phyloP scores from a whole-genome alignment of 2,113 vertebrate species.

The Mustelus asterias region DNA sequence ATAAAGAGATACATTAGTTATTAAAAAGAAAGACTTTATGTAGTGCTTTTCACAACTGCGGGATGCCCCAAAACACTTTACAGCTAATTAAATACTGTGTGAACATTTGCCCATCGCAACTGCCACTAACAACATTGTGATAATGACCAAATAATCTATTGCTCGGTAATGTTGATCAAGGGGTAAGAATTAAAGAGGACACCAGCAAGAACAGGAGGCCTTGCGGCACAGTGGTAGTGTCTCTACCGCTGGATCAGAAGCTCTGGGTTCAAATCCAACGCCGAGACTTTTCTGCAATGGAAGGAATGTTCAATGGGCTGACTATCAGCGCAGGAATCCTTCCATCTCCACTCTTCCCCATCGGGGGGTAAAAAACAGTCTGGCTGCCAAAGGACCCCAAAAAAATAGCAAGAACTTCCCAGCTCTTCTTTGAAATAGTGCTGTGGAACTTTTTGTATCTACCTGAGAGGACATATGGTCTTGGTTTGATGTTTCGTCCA shows the following conservation, averaged over 20 bases:
- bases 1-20: slow-evolving; percentile 2
- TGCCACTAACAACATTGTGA: neutral
- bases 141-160: neutral
- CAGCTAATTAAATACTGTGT: neutral
- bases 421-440: neutral
- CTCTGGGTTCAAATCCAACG: too few relatives aligned
- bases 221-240: too few relatives aligned
- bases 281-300: too few relatives aligned
- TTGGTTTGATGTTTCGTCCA: neutral
- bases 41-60: neutral
- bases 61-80: neutral
- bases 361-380: too few relatives aligned
- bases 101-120: neutral
- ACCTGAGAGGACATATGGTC: neutral
- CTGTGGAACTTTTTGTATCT: neutral
- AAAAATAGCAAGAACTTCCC: too few relatives aligned
- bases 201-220: neutral
- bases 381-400: too few relatives aligned
- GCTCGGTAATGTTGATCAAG: neutral
- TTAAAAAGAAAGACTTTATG: slow-evolving; percentile 26
- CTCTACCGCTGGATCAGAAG: too few relatives aligned
- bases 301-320: too few relatives aligned
- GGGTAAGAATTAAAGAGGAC: neutral
- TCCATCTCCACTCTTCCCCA: neutral
- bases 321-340: too few relatives aligned